These are phyloP conservation scores for Griposia aprilina DNA, from an alignment of 2,888 invertebrate species.

Conservation along the genomic window DNA sequence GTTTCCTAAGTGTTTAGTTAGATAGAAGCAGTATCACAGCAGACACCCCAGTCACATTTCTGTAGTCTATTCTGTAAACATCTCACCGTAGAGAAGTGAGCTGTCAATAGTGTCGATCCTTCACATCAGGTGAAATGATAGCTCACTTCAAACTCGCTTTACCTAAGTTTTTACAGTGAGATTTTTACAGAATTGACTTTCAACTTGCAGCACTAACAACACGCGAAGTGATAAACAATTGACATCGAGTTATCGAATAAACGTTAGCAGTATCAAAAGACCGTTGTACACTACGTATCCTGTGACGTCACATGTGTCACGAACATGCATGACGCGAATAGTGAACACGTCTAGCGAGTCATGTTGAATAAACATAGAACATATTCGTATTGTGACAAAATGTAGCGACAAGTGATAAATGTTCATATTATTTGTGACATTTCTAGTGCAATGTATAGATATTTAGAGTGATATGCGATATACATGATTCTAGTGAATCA, in stretches of 20 bases:
- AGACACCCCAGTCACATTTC: not conserved
- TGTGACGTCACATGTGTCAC: slow-evolving; percentile 42
- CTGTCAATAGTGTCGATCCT: not conserved
- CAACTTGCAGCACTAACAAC: not conserved
- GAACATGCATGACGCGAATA: slow-evolving; percentile 29
- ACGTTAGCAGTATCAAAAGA: slow-evolving; percentile 4
- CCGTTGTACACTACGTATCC: slow-evolving; percentile 30
- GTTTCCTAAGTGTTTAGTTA: not conserved
- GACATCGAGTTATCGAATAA: not conserved
- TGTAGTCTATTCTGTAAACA: not conserved
- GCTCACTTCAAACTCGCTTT: not conserved
- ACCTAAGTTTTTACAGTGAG: too few relatives aligned
- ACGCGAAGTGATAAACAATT: not conserved
- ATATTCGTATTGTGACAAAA: slow-evolving; percentile 32
- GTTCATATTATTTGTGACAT: slow-evolving; percentile 31
- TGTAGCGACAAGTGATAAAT: slow-evolving; percentile 11
- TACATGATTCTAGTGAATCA: too few relatives aligned
- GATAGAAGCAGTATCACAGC: not conserved
- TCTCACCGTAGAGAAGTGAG: not conserved
- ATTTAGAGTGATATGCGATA: too few relatives aligned
- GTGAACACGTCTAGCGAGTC: slow-evolving; percentile 11
- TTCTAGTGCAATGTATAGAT: not conserved
- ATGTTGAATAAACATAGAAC: slow-evolving; percentile 36
- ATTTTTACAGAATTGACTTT: not conserved
- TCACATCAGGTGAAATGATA: not conserved